Evolutionary conservation across 2,797 vertebrate species (phyloP), one percentile per base, ranked within the genome.

Genomic region (Fratercula arctica): DNA sequence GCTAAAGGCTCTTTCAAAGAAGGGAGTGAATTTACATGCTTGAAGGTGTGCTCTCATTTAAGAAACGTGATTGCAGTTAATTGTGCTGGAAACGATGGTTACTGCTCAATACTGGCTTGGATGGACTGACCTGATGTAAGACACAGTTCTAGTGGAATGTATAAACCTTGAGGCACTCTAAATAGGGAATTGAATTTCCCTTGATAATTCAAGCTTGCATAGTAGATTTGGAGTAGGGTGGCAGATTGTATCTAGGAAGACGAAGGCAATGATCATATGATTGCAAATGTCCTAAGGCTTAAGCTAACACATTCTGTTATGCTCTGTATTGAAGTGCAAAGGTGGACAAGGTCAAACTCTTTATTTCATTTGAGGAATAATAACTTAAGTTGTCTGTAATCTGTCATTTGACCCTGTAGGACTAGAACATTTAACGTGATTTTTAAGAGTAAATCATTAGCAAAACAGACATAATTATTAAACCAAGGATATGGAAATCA

Each of bases 181-280:
- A 33, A 14, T 0, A 35, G 20, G 46, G 59, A 63, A 20, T 17
- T 57, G 25, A 5, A 20, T 70, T 25, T 31, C 76, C 29, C 66
- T 57, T 48, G 14, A 0, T 7, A 45, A 11, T 13, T 64, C 64
- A 10, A 9, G 20, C 8, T 16, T 24, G 29, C 0, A 0, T 16
- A 11, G 31, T 35, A 59, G 25, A 10, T 80, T 53, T 72, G 85
- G 41, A 45, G 57, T 23, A 48, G 14, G 14, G 31, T 13, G 53
- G 35, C 23, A 43, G 23, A 13, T 12, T 16, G 23, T 31, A 12
- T 17, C 37, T 21, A 29, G 46, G 39, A 72, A 51, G 17, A 43
- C 16, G 73, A 15, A 37, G 26, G 16, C 16, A 46, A 6, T 6
- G 43, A 25, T 31, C 14, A 2, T n/a, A 5, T 1, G 3, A 13